Base-by-base conservation (phyloP, 2,888 invertebrate genomes). In the Myathropa florea region DNA sequence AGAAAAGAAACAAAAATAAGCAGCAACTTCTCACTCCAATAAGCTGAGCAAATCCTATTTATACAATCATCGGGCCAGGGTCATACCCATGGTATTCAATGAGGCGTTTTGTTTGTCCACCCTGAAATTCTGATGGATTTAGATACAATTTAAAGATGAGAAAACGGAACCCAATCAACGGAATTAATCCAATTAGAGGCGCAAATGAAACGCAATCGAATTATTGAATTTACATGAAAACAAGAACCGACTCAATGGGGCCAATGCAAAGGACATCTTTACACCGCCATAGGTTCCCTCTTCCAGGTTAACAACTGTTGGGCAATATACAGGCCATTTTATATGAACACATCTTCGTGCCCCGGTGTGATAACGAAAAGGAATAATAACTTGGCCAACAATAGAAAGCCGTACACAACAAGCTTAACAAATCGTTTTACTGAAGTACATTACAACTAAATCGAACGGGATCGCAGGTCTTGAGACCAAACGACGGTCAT, bases 401-500 rank as follows among this genome's bases (percentile, higher is more conserved):
- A 83, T 64, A 18, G 79, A 18, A 7, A n/a, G 57, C 10, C 24
- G 53, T 55, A 71, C 64, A 80, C 64, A 76, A 84, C 75, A 70
- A 84, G 79, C 64, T 79, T 80, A 75, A 80, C 80, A 84, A 84
- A 84, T 84, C 65, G 84, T 70, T 84, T 76, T 65, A 55, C 71
- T 67, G 71, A 84, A 84, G 65, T 61, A 61, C 71, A 71, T 76
- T 80, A 80, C 70, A 71, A 55, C 24, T 46, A 28, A 67, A 72
- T 78, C 57, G 79, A 68, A 79, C 36, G 73, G 68, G 61, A 53
- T 83, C 83, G 61, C 65, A 79, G 79, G 72, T 73, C 67, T 53
- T 39, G 59, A 64, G 60, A 76, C 75, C 80, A 65, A 84, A 71
- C 80, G 71, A 67, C 65, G 53, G 39, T 61, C 65, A 39, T 84